Evolutionary conservation across 2,888 invertebrate species (phyloP), one percentile per base, ranked within the genome.

Genomic region (Dione vanillae): DNA sequence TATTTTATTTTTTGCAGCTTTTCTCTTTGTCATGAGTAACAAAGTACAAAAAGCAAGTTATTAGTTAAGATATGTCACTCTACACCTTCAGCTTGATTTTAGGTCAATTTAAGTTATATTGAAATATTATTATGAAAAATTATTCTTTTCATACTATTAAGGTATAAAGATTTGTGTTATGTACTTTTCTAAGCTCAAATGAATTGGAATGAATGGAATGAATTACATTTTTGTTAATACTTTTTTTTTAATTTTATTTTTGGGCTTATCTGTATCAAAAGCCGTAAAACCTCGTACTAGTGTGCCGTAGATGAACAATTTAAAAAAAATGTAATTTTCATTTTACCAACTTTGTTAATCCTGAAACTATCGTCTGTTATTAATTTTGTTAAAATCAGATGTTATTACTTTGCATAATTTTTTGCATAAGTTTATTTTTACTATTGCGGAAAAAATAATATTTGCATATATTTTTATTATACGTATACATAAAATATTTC

Each of bases 1-100:
- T n/a, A 41, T 54, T 52, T 69, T 68, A 71, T 64, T 64, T 43
- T 12, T 41, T 11, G 41, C 1, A 41, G 12, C 12, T 41, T 41
- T 10, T 8, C 41, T 41, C 41, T 41, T 41, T 41, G 43, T 11
- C 27, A 2, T 43, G 12, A 43, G 10, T 12, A 43, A 12, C 12
- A 12, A 1, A 12, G 43, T 12, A 43, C 0, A 3, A 8, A 43
- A 12, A 2, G 2, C 2, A 12, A 12, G 12, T 43, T 12, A 12
- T 12, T 43, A n/a, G 47, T 16, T 16, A 9, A 47, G 16, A 47
- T 41, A 41, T 41, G 2, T 27, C 27, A 5, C 5, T 27, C 27
- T 2, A 27, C 27, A 27, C 5, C 5, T 27, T 27, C 27, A 27
- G 27, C 27, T 27, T n/a, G n/a, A n/a, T n/a, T n/a, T n/a, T n/a